Conservation (phyloP, 2,113 vertebrate species). For the Carlito syrichta region DNA sequence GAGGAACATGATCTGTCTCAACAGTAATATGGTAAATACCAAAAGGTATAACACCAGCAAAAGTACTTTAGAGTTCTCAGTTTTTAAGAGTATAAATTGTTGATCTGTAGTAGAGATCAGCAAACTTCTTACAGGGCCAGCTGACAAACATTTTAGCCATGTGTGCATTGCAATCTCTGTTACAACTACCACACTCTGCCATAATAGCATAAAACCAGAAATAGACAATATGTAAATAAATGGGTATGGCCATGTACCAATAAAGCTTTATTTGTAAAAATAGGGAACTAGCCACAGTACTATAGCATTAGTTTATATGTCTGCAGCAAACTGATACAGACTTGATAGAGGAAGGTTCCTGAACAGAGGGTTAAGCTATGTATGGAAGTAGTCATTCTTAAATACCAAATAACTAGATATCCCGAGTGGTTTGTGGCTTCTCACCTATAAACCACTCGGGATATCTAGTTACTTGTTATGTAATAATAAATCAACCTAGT, state of each 20-base stretch:
- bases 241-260: not conserved
- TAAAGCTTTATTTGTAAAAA: not conserved
- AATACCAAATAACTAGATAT: not conserved
- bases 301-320: not conserved
- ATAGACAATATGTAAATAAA: not conserved
- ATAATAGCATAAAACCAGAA: not conserved
- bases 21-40: not conserved
- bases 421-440: too few relatives aligned
- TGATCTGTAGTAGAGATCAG: not conserved
- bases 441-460: not conserved
- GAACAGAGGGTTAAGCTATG: not conserved
- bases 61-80: not conserved
- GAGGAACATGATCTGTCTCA: not conserved
- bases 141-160: not conserved
- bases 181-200: not conserved
- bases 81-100: not conserved
- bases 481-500: not conserved
- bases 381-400: not conserved
- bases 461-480: not conserved
- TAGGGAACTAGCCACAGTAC: not conserved
- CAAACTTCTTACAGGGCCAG: not conserved
- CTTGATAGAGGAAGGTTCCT: not conserved
- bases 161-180: not conserved
- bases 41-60: not conserved
- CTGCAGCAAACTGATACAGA: not conserved